phyloP scores from a whole-genome alignment of 1,140 invertebrate species.

The Littorina saxatilis region DNA sequence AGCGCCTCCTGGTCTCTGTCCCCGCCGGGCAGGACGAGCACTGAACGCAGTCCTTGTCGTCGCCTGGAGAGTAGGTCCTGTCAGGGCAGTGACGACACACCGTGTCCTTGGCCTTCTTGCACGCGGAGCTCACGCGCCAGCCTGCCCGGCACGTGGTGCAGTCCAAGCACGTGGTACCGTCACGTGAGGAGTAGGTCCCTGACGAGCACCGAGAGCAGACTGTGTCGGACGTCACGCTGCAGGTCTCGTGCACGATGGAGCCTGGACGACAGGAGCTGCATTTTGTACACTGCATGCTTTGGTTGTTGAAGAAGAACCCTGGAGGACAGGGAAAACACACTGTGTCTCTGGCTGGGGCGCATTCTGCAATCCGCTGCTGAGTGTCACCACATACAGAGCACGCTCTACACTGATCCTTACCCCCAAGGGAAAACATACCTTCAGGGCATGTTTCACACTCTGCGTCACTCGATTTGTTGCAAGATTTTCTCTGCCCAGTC shows the following conservation, averaged over 20 bases:
- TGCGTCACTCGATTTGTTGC: background rate
- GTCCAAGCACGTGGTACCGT: background rate
- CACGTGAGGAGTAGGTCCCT: slow-evolving; percentile 5
- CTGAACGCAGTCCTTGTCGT: background rate
- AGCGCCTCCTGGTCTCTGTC: background rate
- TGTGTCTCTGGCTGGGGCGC: background rate
- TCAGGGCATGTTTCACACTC: slow-evolving; percentile 4
- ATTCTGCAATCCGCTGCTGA: background rate
- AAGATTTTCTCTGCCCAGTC: background rate
- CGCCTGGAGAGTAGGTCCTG: background rate
- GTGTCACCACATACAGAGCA: background rate
- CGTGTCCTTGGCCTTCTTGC: background rate
- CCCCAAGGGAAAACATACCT: slow-evolving; percentile 21
- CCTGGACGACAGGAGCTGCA: slow-evolving; percentile 27
- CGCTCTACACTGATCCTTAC: background rate
- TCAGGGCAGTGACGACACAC: background rate
- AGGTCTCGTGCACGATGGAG: background rate
- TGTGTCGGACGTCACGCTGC: background rate
- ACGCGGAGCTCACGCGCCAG: background rate
- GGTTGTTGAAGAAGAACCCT: slow-evolving; percentile 29
- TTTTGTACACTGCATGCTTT: background rate
- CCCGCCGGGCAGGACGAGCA: slow-evolving; percentile 31
- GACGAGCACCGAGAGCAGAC: slow-evolving; percentile 6
- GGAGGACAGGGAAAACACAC: slow-evolving; percentile 5
- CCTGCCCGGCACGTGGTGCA: slow-evolving; percentile 21